phyloP scores from a whole-genome alignment of 2,113 vertebrate genomes.

The Alectura lathami region DNA sequence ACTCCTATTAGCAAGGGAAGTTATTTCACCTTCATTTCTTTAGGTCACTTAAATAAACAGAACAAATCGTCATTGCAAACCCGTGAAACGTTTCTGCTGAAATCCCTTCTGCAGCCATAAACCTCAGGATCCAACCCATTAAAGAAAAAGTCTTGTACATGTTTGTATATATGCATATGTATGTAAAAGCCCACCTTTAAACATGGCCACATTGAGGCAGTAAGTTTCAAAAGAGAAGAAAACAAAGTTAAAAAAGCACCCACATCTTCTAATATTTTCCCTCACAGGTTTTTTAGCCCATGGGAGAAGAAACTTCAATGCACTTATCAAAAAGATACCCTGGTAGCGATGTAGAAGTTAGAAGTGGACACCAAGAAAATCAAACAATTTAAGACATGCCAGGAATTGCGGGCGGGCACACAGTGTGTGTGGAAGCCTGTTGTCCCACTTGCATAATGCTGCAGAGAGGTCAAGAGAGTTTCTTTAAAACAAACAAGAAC shows the following conservation, averaged over 20 bases:
- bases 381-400: conserved; percentile 3
- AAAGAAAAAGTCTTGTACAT: background rate
- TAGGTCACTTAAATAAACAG: conserved; percentile 24
- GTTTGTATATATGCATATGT: background rate
- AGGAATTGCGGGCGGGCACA: background rate
- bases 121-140: background rate
- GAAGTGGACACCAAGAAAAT: conserved; percentile 3
- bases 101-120: background rate
- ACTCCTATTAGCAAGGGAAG: conserved; percentile 1
- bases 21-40: conserved; percentile 45
- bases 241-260: background rate
- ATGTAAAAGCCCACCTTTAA: background rate
- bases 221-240: background rate
- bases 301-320: conserved; percentile 43
- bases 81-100: background rate
- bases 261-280: conserved; percentile 44
- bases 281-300: background rate
- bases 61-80: background rate
- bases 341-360: background rate
- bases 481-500: conserved; percentile 34
- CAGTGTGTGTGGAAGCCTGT: background rate
- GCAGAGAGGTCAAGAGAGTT: conserved; percentile 53
- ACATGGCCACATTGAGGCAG: background rate
- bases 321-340: background rate
- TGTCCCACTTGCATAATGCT: conserved; percentile 1